Conservation (phyloP, 1,140 invertebrate species). For the Spodoptera litura region DNA sequence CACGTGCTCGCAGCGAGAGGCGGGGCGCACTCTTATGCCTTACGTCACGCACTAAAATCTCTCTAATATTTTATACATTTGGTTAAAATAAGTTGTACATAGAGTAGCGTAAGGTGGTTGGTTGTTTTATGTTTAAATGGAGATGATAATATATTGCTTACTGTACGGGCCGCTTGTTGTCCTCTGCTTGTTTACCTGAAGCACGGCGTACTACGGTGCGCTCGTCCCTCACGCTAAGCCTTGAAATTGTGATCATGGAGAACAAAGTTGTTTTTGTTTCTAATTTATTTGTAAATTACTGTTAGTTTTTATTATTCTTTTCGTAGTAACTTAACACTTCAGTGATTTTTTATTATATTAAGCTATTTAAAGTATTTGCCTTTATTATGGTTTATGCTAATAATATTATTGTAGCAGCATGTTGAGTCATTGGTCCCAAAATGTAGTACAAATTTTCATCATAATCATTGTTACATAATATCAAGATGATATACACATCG, state of each 20-base stretch:
- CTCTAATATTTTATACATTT: constrained; percentile 78
- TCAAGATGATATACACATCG: neutral
- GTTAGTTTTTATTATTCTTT: constrained; percentile 72
- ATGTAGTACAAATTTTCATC: constrained; percentile 69
- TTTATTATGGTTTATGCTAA: constrained; percentile 39
- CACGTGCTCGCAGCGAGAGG: constrained; percentile 52
- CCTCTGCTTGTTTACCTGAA: constrained; percentile 59
- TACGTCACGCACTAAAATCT: constrained; percentile 73
- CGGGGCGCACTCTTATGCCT: constrained; percentile 58
- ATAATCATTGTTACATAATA: constrained; percentile 4
- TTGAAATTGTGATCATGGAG: constrained; percentile 78
- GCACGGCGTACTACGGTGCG: constrained; percentile 20
- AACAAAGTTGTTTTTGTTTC: constrained; percentile 86
- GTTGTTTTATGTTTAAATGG: constrained; percentile 75
- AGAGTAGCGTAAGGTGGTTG: constrained; percentile 67
- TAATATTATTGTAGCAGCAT: constrained; percentile 24
- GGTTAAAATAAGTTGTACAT: constrained; percentile 74
- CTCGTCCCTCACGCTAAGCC: constrained; percentile 50
- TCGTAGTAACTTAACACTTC: constrained; percentile 56
- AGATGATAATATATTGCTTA: constrained; percentile 79
- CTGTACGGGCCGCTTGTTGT: constrained; percentile 50
- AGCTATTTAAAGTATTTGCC: constrained; percentile 48
- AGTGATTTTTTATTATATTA: constrained; percentile 57
- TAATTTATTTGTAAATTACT: constrained; percentile 85
- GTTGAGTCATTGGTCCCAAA: constrained; percentile 73